Evolutionary conservation across 2,113 vertebrate species (phyloP), one percentile per base, ranked within the genome.

Genomic region (Carollia perspicillata): DNA sequence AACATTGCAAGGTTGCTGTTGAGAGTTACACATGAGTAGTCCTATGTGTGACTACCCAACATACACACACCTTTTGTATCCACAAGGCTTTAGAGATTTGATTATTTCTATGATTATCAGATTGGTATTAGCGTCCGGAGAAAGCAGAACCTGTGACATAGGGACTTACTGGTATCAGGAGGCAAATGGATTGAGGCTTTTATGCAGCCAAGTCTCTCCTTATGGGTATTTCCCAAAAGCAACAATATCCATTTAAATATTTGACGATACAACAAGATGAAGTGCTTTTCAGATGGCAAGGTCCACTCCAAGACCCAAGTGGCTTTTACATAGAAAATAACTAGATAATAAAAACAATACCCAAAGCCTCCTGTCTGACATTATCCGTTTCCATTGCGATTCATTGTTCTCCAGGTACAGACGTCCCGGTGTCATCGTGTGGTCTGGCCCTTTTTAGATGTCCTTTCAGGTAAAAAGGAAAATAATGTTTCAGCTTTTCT

Each of bases 401-500:
- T 86, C 83, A 79, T 95, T 92, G 37, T 79, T 51, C 40, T 89
- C 93, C 49, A 93, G 92, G 74, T 72, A 85, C 77, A 84, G 93
- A 90, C n/a, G 66, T 77, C 51, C 90, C 1, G 0, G 26, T 90
- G 63, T 89, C 90, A 44, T 80, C 66, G 84, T 88, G 55, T 60
- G 53, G 55, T 79, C 93, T 95, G 80, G n/a, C 66, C 95, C 68
- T 58, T 93, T 97, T 96, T 55, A 83, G 63, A 88, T 71, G 42
- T 95, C 93, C 68, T 96, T 93, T 95, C 80, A 88, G 44, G 86
- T 80, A 63, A 37, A 95, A 96, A 96, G 71, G n/a, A 97, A 96
- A 95, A 83, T 83, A 37, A 89, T 89, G 83, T 77, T 88, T 81
- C 47, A 78, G 53, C 18, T 47, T 87, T 89, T 93, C 55, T 95